phyloP scores from a whole-genome alignment of 1,140 invertebrate species.

The Daktulosphaira vitifoliae region DNA sequence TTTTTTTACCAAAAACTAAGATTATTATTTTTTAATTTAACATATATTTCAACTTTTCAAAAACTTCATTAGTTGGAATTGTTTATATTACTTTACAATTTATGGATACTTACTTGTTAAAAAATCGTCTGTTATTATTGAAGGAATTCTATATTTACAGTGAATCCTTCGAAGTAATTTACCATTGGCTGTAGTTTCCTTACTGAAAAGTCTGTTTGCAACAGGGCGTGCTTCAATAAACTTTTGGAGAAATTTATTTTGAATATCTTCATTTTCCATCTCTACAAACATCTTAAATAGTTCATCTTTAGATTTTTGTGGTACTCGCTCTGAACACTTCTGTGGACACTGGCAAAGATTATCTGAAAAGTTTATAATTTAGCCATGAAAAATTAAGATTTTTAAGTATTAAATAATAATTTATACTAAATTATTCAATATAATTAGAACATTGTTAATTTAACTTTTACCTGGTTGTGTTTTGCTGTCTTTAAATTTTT shows the following conservation, averaged over 20 bases:
- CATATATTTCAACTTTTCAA: too few species aligned
- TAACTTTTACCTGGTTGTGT: slow-evolving; percentile 4
- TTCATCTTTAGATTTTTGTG: slow-evolving; percentile 42
- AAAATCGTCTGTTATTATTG: slow-evolving; percentile 21
- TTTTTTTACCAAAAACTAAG: too few species aligned
- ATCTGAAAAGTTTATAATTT: slow-evolving; percentile 44
- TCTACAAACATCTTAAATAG: slow-evolving; percentile 47
- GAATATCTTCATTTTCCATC: slow-evolving; percentile 44
- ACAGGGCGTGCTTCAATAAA: slow-evolving; percentile 45
- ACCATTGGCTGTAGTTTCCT: slow-evolving; percentile 37
- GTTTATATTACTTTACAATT: too few species aligned
- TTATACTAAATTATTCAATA: too few species aligned
- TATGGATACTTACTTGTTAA: slow-evolving; percentile 6
- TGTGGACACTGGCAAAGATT: slow-evolving; percentile 49
- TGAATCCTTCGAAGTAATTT: slow-evolving; percentile 43
- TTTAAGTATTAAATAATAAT: too few species aligned
- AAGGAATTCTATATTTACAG: slow-evolving; percentile 47
- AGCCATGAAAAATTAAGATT: too few species aligned
- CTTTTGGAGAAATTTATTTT: slow-evolving; percentile 46
- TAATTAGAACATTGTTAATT: too few species aligned
- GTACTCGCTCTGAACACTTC: slow-evolving; percentile 47
- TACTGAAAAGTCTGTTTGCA: slow-evolving; percentile 36
- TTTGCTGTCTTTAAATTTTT: slow-evolving; percentile 8
- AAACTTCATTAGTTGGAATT: too few species aligned
- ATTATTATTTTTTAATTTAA: too few species aligned